Evolutionary conservation across 2,797 vertebrate genomes (phyloP), one percentile per base, ranked within the genome.

Genomic region (Zalophus californianus): DNA sequence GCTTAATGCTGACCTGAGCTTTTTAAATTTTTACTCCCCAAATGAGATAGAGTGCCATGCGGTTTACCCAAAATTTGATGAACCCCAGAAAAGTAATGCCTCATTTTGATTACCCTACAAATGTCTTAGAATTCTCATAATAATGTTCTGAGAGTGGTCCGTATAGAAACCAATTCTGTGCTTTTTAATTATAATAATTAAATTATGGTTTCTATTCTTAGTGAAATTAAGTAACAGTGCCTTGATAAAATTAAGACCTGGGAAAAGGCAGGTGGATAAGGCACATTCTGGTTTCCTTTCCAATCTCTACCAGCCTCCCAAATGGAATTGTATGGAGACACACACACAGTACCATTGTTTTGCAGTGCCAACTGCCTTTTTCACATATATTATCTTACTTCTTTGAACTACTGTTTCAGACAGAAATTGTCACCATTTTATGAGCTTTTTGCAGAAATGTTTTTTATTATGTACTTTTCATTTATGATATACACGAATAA

Each of bases 201-300:
- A 78, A 82, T 6, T 89, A 54, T 89, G 73, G n/a, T 87, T 95
- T 91, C 56, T n/a, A 72, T 21, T 82, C 32, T 79, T 91, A 58
- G 72, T 93, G 32, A 92, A 94, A 77, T 93, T 77, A 83, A 87
- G 3, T 64, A 25, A 73, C 41, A 41, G 48, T 38, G 21, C 2
- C 41, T 87, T 88, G 77, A 32, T 75, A 64, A 95, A 97, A 79
- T 52, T 52, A 82, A 87, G 35, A 80, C 64, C 32, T 94, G 14
- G 44, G 73, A 58, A 83, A 89, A 90, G 83, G 8, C 10, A 95
- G 2, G 25, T 66, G 41, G 50, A n/a, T 64, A 93, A 91, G 38
- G 70, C 44, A 56, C 25, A 23, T 48, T 62, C 73, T 80, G 12
- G 23, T 84, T 93, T 95, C 44, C 70, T 68, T 78, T 96, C 62